Evolutionary conservation across 2,888 invertebrate species (phyloP), one percentile per base, ranked within the genome.

Genomic region (Drosophila koepferae): DNA sequence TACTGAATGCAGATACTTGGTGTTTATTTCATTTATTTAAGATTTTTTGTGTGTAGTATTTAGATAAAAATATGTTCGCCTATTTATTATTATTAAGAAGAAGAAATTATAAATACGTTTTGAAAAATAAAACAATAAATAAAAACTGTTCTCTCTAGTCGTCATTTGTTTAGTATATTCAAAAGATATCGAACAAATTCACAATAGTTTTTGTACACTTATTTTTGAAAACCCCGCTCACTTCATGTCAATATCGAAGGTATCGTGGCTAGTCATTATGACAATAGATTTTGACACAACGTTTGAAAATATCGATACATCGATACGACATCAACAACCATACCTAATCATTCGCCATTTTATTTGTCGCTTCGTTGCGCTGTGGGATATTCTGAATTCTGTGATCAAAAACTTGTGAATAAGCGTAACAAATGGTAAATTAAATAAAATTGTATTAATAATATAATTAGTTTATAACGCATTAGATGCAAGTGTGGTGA

Each of bases 311-410:
- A 71, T 63, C 72, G 72, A 71, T 71, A 56, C 7, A 70, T 71
- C 70, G 70, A 71, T 55, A 49, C 10, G 12, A 44, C 9, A 40
- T 31, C 20, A 54, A 44, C 46, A 63, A 23, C 44, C 51, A 58
- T 58, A 74, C 40, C 69, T 40, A 75, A 23, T 40, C 48, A 12
- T 66, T 73, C 78, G 78, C 84, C 84, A 85, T 85, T 84, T 84
- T 89, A 76, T 82, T 88, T 83, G 80, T 87, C 80, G 86, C 79
- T 88, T 81, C 80, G 81, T 84, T 74, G 80, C 68, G 63, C 64
- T 72, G 86, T 83, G 79, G 59, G 66, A 63, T 71, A 73, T 76
- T 74, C 68, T 74, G 28, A 81, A 84, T 77, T 86, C 87, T 89
- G 89, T 85, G 89, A 86, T 86, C 80, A 74, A 81, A 79, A 83